These are phyloP conservation scores for Tetranychus truncatus DNA, from an alignment of 2,888 invertebrate genomes.

Conservation along the genomic window DNA sequence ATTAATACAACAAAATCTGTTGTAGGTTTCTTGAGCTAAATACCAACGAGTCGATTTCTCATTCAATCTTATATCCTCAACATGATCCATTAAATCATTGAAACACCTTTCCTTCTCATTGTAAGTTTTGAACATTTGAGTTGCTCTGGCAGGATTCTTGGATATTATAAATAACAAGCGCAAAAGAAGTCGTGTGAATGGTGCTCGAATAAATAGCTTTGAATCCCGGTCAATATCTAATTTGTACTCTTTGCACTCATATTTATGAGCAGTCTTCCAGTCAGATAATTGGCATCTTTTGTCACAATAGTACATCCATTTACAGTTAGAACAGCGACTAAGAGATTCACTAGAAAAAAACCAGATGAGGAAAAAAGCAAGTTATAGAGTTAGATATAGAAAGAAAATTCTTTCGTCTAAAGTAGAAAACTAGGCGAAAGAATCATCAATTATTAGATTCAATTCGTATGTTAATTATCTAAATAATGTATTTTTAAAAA, in stretches of 20 bases:
- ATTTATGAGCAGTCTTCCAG: slow-evolving; percentile 25
- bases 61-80: slow-evolving; percentile 12
- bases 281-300: slow-evolving; percentile 46
- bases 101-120: slow-evolving; percentile 13
- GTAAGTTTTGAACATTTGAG: slow-evolving; percentile 8
- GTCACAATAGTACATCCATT: slow-evolving; percentile 63
- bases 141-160: neutral
- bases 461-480: no score
- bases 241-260: slow-evolving; percentile 12
- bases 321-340: slow-evolving; percentile 53
- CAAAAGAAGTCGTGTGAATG: slow-evolving; percentile 18
- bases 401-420: no score
- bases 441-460: no score
- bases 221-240: neutral
- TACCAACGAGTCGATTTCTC: neutral
- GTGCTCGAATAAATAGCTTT: neutral
- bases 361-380: no score
- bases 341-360: no score
- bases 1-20: slow-evolving; percentile 2
- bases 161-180: slow-evolving; percentile 7
- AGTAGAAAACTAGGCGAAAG: no score
- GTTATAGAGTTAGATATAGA: no score
- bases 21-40: neutral
- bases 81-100: slow-evolving; percentile 17
- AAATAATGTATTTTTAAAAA: neutral